These are phyloP conservation scores for Syrphus vitripennis DNA, from an alignment of 2,888 invertebrate species.

Conservation along the genomic window DNA sequence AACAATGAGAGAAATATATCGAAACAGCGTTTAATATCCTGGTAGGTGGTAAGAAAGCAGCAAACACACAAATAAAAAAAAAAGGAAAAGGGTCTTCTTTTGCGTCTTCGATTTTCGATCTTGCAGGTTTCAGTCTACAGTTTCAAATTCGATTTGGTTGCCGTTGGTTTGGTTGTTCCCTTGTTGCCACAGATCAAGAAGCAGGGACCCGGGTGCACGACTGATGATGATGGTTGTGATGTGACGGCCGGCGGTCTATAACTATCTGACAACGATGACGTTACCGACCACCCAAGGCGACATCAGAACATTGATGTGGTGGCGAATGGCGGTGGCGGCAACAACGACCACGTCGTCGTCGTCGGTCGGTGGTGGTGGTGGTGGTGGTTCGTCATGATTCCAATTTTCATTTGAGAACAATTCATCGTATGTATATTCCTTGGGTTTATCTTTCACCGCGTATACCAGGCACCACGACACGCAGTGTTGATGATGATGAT, in stretches of 20 bases:
- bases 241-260: slow-evolving; percentile 39
- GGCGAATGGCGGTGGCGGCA: slow-evolving; percentile 6
- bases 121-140: slow-evolving; percentile 48
- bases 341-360: background rate
- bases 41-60: slow-evolving; percentile 61
- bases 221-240: background rate
- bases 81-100: slow-evolving; percentile 23
- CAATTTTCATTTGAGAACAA: slow-evolving; percentile 24
- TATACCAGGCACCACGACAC: background rate
- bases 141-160: slow-evolving; percentile 60
- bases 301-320: too few relatives aligned
- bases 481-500: slow-evolving; percentile 9
- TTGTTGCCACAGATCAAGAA: slow-evolving; percentile 25
- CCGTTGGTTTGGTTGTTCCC: background rate
- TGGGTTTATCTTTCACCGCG: background rate
- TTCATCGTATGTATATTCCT: slow-evolving; percentile 7
- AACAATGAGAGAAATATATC: slow-evolving; percentile 59
- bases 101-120: background rate
- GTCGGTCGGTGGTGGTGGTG: background rate
- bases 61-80: background rate
- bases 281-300: slow-evolving; percentile 63
- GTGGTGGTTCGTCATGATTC: slow-evolving; percentile 66
- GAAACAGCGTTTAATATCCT: slow-evolving; percentile 59
- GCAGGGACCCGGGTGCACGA: slow-evolving; percentile 28
- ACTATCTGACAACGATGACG: slow-evolving; percentile 51